phyloP scores from a whole-genome alignment of 2,888 invertebrate species.

The Heterodera filipjevi region DNA sequence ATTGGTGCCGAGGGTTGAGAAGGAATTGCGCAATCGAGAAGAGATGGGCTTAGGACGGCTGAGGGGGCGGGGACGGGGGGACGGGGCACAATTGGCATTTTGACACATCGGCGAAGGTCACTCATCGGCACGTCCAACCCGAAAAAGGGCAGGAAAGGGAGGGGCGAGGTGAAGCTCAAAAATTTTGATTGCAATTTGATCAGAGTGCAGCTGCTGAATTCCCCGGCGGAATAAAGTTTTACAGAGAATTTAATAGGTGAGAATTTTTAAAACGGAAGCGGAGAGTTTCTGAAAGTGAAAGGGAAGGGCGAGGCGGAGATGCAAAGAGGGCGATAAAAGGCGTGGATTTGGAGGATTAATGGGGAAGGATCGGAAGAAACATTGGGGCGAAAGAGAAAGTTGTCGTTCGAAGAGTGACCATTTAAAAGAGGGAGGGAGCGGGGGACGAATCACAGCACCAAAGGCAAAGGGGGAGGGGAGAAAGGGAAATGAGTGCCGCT shows the following conservation, averaged over 20 bases:
- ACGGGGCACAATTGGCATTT: conserved; percentile 11
- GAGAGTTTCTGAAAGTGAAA: conserved; percentile 1
- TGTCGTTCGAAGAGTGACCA: neutral
- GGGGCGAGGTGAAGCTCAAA: neutral
- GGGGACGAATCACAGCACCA: neutral
- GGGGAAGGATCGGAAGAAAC: neutral
- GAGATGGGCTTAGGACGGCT: conserved; percentile 7
- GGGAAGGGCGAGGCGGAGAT: neutral
- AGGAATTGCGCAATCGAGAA: conserved; percentile 29
- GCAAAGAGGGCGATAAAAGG: conserved; percentile 7
- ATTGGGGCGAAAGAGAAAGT: neutral
- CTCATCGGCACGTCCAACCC: neutral
- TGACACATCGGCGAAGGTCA: conserved; percentile 16
- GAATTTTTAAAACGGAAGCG: neutral
- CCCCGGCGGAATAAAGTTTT: too few species aligned
- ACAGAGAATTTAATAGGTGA: neutral
- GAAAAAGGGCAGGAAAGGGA: neutral
- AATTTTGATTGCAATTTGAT: neutral
- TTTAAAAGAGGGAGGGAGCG: neutral
- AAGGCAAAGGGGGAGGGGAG: neutral
- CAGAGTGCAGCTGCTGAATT: neutral
- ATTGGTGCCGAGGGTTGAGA: conserved; percentile 20
- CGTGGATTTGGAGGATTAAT: conserved; percentile 14
- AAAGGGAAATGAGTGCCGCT: neutral
- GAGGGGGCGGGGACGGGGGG: conserved; percentile 1